Base-by-base conservation (phyloP, 2,113 vertebrate species). In the Drymodes brunneopygia region DNA sequence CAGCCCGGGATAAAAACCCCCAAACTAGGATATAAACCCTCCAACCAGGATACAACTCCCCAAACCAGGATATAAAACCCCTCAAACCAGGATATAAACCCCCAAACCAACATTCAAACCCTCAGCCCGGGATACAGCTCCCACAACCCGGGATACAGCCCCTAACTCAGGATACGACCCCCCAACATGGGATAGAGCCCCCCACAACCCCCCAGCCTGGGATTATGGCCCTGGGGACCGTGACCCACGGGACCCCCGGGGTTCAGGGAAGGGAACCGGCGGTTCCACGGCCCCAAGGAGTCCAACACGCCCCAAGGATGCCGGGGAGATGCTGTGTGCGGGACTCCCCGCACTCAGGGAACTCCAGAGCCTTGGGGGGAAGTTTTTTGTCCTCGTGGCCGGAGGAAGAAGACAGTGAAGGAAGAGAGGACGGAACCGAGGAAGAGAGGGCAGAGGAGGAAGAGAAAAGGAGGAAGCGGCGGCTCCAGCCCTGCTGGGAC, bases 141-240 rank as follows among this genome's bases (percentile, higher is more conserved):
- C 45, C 16, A 12, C 33, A 7, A 17, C 5, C 15, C 3, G 7
- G 24, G 20, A 35, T 4, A 50, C 15, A 40, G 3, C 20, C 54
- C 31, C 36, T 8, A 51, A 11, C 3, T 10, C 24, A 9, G 36
- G 29, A 16, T 10, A 12, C 20, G 13, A 13, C 5, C 6, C 21
- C 28, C 13, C 35, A n/a, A 33, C 45, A 8, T 19, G 44, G 29
- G 23, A 20, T 7, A 11, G 33, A 27, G 28, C 36, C 57, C 31
- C 38, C 10, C 8, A 1, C 54, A 44, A 21, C 2, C 1, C n/a
- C 48, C n/a, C 6, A 9, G 1, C 0, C 4, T 0, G 6, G 16
- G 40, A 14, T 40, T 10, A 2, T 0, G 33, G 22, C 50, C 18
- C 45, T 17, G 38, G 4, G 28, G 23, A 31, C 36, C 8, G 10